Percentiles rank a stretch among this genome's conserved stretches.
phyloP scores from a whole-genome alignment of 2,888 invertebrate genomes.

The Amphipoea lucens region DNA sequence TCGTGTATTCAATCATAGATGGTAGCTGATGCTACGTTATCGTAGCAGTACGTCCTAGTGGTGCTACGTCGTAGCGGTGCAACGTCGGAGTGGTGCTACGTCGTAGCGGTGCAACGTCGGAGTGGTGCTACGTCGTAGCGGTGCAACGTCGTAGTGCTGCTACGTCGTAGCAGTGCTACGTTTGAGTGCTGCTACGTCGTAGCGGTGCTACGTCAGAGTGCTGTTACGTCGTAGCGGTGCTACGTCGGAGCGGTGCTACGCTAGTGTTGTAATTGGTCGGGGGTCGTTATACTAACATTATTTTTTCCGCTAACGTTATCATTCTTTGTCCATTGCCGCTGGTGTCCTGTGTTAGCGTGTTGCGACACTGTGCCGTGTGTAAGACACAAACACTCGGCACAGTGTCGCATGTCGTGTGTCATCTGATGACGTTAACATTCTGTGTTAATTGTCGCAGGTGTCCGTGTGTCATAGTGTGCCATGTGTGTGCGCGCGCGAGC shows the following conservation, averaged over 20 bases:
- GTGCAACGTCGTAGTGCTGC: neutral
- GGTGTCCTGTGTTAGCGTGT: neutral
- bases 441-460: conserved; percentile 14
- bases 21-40: neutral
- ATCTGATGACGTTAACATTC: neutral
- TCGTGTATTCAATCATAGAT: neutral
- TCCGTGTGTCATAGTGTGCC: neutral
- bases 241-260: neutral
- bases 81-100: neutral
- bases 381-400: neutral
- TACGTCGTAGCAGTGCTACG: neutral
- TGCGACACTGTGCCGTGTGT: neutral
- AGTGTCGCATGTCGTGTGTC: neutral
- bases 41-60: neutral
- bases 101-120: no score
- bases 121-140: neutral
- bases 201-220: neutral
- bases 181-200: neutral
- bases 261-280: neutral
- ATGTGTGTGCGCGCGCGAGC: conserved; percentile 53
- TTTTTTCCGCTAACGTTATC: neutral
- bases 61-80: neutral
- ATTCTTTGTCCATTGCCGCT: neutral
- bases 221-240: no score
- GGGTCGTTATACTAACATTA: neutral